These are phyloP conservation scores for Keiferia lycopersicella DNA, from an alignment of 2,888 invertebrate species.

Conservation along the genomic window DNA sequence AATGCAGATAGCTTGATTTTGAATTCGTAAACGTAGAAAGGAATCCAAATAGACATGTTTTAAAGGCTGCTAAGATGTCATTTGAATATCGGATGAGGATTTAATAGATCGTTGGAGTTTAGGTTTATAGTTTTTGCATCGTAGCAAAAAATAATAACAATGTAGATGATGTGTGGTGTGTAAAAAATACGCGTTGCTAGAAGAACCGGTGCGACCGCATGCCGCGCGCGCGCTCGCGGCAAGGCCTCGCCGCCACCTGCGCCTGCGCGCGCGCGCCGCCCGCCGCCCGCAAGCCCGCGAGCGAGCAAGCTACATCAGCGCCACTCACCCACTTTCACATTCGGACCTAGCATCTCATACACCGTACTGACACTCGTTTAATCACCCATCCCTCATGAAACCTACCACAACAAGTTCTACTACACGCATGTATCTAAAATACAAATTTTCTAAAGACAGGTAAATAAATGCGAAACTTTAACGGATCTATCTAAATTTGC, in stretches of 20 bases:
- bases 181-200: conserved; percentile 79
- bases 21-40: conserved; percentile 12
- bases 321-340: conserved; percentile 65
- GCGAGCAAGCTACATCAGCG: conserved; percentile 25
- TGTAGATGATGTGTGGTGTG: conserved; percentile 75
- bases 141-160: conserved; percentile 77
- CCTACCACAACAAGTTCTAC: background rate
- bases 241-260: conserved; percentile 46
- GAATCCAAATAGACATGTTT: background rate
- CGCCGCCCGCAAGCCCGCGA: conserved; percentile 35
- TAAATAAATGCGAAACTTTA: no score
- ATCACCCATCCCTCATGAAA: conserved; percentile 32
- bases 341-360: conserved; percentile 40
- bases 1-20: conserved; percentile 19
- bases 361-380: conserved; percentile 29
- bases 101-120: conserved; percentile 15
- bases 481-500: no score
- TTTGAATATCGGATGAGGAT: conserved; percentile 11
- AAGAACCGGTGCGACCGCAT: conserved; percentile 80
- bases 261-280: conserved; percentile 45
- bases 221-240: conserved; percentile 74
- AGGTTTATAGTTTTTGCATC: conserved; percentile 62
- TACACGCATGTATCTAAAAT: background rate
- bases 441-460: background rate
- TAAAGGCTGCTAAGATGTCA: conserved; percentile 5